A percentile compares a stretch with the other conserved stretches of the same genome.
Evolutionary conservation across 2,888 invertebrate species (phyloP).

Genomic region (Hirtodrosophila cameraria): DNA sequence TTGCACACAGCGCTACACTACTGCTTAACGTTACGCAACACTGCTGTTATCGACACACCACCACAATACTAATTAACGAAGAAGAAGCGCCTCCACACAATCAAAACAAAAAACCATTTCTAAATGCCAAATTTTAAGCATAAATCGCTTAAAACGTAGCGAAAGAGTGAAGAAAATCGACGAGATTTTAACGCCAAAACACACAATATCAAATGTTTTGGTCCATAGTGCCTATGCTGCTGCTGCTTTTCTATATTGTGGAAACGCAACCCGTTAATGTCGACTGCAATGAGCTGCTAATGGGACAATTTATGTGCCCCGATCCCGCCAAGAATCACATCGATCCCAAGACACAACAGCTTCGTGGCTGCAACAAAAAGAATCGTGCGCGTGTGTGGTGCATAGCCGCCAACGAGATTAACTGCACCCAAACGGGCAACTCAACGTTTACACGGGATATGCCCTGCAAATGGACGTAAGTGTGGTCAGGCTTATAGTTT

Average conservation of each 20-base stretch:
- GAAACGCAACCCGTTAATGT: constrained; percentile 65
- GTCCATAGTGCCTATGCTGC: constrained; percentile 34
- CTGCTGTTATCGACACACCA: constrained; percentile 31
- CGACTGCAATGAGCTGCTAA: constrained; percentile 89
- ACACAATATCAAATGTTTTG: constrained; percentile 43
- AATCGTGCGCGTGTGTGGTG: constrained; percentile 87
- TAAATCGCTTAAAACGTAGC: constrained; percentile 14
- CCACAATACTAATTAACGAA: constrained; percentile 18
- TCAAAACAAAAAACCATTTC: constrained; percentile 43
- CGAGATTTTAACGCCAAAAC: constrained; percentile 5
- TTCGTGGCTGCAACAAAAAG: constrained; percentile 88
- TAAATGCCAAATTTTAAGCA: constrained; percentile 18
- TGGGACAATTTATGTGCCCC: constrained; percentile 93
- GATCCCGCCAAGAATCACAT: constrained; percentile 91
- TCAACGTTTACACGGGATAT: constrained; percentile 92
- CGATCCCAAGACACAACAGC: constrained; percentile 95
- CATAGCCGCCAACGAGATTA: constrained; percentile 91
- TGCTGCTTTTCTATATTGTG: constrained; percentile 40
- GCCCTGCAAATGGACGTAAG: constrained; percentile 98
- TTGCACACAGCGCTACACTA: background rate
- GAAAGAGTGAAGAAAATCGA: background rate
- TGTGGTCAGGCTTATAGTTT: constrained; percentile 58
- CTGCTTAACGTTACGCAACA: background rate
- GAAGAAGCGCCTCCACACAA: constrained; percentile 38
- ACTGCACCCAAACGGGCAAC: constrained; percentile 91